Evolutionary conservation across 2,888 invertebrate species (phyloP), one percentile per base, ranked within the genome.

Genomic region (Hirudinaria manillensis): DNA sequence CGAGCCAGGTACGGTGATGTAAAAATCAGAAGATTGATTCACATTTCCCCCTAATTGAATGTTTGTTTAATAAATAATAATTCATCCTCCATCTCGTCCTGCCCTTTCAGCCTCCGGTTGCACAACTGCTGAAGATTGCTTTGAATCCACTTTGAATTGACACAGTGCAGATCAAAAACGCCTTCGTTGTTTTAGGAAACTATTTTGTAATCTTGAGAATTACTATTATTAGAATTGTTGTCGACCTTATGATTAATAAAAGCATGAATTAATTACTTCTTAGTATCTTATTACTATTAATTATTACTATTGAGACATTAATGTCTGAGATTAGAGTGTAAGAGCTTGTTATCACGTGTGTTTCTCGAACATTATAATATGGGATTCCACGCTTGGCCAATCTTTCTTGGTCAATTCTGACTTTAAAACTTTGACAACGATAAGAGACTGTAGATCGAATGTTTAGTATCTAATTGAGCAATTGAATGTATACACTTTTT

Each of bases 61-160:
- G n/a, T n/a, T n/a, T n/a, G n/a, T n/a, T n/a, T n/a, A n/a, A n/a
- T n/a, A n/a, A n/a, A n/a, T n/a, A n/a, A 19, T 73, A 29, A 32
- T 13, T 19, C 13, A 16, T 10, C 10, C 10, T 19, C 10, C 53
- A 16, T 16, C 10, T 72, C 13, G 13, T 16, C 10, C 70, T 0
- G n/a, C n/a, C 51, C 2, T 67, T 56, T 16, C 72, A 76, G 77
- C 76, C 53, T 98, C 99, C 87, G 96, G 94, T 88, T 98, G 99
- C 89, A 97, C 99, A 89, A 99, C 99, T 87, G 98, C 99, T 79
- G 99, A 99, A 82, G 99, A 99, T 88, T 89, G 97, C 84, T n/a
- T 89, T 96, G 98, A 66, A 99, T 99, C 88, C 98, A n/a, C n/a
- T n/a, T 66, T 99, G 99, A 88, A 97, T 99, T 81, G 98, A 99